These are phyloP conservation scores for Parnassius smintheus DNA, from an alignment of 2,888 invertebrate genomes.

Conservation along the genomic window DNA sequence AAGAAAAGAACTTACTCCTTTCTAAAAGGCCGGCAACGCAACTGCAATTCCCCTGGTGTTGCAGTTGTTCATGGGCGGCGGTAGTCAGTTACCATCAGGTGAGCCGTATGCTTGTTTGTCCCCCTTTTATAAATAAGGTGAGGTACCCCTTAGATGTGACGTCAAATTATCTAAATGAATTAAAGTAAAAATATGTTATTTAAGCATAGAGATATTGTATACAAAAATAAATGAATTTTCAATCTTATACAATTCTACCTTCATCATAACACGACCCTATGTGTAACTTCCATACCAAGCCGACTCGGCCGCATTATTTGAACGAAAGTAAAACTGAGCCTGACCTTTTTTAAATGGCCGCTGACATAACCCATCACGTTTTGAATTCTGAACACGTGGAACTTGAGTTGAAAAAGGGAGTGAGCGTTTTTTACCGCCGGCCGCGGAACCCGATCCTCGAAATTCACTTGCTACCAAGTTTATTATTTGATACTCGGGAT, in stretches of 20 bases:
- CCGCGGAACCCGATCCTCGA: constrained; percentile 73
- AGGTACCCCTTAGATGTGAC: too few species aligned
- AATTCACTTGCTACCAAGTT: constrained; percentile 81
- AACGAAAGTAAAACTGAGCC: constrained; percentile 59
- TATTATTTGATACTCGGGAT: constrained; percentile 78
- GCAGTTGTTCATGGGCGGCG: too few species aligned
- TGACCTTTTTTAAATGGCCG: constrained; percentile 59
- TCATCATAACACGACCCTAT: constrained; percentile 9
- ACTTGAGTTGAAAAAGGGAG: constrained; percentile 49
- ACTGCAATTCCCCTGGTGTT: too few species aligned
- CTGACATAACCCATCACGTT: constrained; percentile 70
- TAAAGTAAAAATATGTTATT: too few species aligned
- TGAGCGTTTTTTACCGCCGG: constrained; percentile 56
- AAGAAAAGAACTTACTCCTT: too few species aligned
- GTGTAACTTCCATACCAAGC: constrained; percentile 20
- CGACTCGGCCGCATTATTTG: constrained; percentile 31
- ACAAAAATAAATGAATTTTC: too few species aligned
- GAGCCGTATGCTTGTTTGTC: too few species aligned
- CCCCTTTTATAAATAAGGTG: too few species aligned
- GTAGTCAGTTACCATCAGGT: too few species aligned
- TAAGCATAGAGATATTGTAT: too few species aligned
- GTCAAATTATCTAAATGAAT: too few species aligned
- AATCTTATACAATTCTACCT: neutral
- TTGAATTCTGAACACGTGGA: constrained; percentile 69
- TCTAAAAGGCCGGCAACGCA: too few species aligned